Base-by-base conservation (phyloP, 2,888 invertebrate species). In the Brachynemurus nebulosus region DNA sequence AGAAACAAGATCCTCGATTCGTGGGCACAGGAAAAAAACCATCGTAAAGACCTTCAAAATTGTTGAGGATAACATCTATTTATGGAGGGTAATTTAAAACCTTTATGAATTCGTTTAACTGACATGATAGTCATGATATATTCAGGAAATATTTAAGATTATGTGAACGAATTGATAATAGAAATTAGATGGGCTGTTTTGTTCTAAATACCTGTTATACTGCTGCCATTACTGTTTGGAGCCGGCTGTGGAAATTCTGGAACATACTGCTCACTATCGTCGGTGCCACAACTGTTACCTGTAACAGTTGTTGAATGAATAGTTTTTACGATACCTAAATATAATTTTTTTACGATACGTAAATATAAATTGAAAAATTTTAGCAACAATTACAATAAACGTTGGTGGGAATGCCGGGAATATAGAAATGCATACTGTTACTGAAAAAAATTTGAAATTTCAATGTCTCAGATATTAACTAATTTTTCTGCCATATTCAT, bases 281-380 rank as follows among this genome's bases (percentile, higher is more conserved):
- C 69, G 3, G 68, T 69, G 54, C 68, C 70, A 49, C 69, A 71
- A 53, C 69, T 69, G 51, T 66, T 69, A 44, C 68, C 70, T 70
- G 55, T 18, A 41, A 21, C 3, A 39, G 21, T 18, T 14, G 4
- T 36, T 34, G n/a, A n/a, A n/a, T n/a, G n/a, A n/a, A n/a, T n/a
- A n/a, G n/a, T n/a, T n/a, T n/a, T n/a, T n/a, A n/a, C n/a, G n/a
- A n/a, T n/a, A n/a, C n/a, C n/a, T n/a, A n/a, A n/a, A n/a, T n/a
- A n/a, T n/a, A n/a, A n/a, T n/a, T n/a, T n/a, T n/a, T n/a, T n/a
- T n/a, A n/a, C n/a, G n/a, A n/a, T n/a, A n/a, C n/a, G n/a, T n/a
- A n/a, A n/a, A n/a, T n/a, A n/a, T n/a, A n/a, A n/a, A n/a, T n/a
- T n/a, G n/a, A n/a, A n/a, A n/a, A n/a, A n/a, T n/a, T n/a, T n/a